phyloP scores from a whole-genome alignment of 2,888 invertebrate genomes.

The Agriopis marginaria region DNA sequence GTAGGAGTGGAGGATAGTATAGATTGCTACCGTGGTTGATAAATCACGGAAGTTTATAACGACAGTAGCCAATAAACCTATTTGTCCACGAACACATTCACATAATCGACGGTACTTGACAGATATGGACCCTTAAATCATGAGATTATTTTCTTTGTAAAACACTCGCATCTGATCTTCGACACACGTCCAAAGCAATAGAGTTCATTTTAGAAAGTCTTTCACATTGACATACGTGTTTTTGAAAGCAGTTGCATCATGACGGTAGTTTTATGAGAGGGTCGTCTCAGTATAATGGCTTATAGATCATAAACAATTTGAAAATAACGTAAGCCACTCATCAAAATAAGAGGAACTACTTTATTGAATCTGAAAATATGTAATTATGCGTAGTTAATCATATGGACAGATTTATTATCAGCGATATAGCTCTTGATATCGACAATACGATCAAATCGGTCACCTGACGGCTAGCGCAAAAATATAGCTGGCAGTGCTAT shows the following conservation, averaged over 20 bases:
- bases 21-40: conserved; percentile 60
- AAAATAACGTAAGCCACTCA: conserved; percentile 49
- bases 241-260: conserved; percentile 60
- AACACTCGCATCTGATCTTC: conserved; percentile 39
- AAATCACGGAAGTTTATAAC: conserved; percentile 77
- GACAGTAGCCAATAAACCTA: conserved; percentile 81
- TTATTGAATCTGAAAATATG: too few relatives aligned
- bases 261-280: conserved; percentile 68
- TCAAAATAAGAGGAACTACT: background rate
- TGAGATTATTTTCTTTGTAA: conserved; percentile 72
- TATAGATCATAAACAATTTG: conserved; percentile 61
- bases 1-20: conserved; percentile 48
- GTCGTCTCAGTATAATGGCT: conserved; percentile 59
- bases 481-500: too few relatives aligned
- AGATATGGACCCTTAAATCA: conserved; percentile 79
- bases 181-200: conserved; percentile 45
- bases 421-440: background rate
- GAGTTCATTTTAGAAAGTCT: conserved; percentile 40
- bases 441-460: background rate
- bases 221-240: conserved; percentile 48
- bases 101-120: conserved; percentile 75
- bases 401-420: background rate
- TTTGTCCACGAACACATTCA: conserved; percentile 78
- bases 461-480: too few relatives aligned
- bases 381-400: background rate